These are phyloP conservation scores for Ormyrus pomaceus DNA, from an alignment of 2,888 invertebrate genomes.

Conservation along the genomic window DNA sequence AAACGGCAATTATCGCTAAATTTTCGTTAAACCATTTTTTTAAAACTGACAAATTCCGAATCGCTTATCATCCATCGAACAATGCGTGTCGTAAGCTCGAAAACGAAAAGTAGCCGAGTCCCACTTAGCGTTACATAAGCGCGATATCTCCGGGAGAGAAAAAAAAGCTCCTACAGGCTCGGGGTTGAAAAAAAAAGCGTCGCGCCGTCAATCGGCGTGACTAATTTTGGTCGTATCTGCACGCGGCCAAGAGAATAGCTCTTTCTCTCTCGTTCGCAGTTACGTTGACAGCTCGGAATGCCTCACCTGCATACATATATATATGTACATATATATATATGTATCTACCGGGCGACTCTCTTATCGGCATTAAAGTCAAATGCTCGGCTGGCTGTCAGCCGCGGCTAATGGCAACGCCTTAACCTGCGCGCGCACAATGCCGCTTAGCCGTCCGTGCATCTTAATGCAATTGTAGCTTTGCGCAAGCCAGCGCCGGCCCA, in stretches of 20 bases:
- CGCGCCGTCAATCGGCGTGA: constrained; percentile 12
- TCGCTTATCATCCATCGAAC: too few species aligned
- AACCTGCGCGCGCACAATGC: neutral
- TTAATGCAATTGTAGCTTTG: too few species aligned
- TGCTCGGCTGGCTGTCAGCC: constrained; percentile 44
- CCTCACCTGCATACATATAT: neutral
- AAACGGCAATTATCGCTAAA: too few species aligned
- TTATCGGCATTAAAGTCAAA: constrained; percentile 58
- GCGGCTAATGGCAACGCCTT: constrained; percentile 59
- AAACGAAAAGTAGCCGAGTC: too few species aligned
- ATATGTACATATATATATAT: too few species aligned
- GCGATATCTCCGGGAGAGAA: neutral
- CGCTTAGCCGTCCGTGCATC: too few species aligned
- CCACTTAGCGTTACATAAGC: too few species aligned
- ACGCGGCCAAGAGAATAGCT: neutral
- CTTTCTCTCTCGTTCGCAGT: neutral
- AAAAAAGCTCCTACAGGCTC: neutral
- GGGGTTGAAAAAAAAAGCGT: too few species aligned
- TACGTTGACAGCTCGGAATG: constrained; percentile 46
- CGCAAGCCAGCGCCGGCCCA: too few species aligned
- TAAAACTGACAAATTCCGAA: too few species aligned
- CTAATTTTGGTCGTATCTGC: constrained; percentile 35
- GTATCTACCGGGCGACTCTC: neutral
- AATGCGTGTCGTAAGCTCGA: too few species aligned
- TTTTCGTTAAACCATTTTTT: too few species aligned